Evolutionary conservation across 1,140 invertebrate species (phyloP), one percentile per base, ranked within the genome.

Genomic region (Pogonognathellus flavescens): DNA sequence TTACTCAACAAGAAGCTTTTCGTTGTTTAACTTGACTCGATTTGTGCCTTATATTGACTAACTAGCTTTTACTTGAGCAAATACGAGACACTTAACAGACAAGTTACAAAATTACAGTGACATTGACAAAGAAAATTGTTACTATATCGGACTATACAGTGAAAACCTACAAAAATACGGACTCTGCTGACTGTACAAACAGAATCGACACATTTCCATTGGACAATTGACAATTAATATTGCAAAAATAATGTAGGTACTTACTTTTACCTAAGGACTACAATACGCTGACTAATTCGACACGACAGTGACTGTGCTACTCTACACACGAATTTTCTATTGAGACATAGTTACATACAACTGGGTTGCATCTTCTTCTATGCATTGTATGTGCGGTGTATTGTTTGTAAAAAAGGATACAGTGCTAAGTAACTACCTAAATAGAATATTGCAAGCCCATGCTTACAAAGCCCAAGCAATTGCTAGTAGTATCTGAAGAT

Each of bases 181-280:
- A 41, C 31, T 55, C 20, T 25, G 16, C 16, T 18, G 62, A 66
- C 62, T 25, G 25, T 66, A 66, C 22, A 8, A 3, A 25, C 62
- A 20, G 2, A 41, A 41, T 41, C 31, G 53, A 55, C 53, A 55
- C 53, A 55, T 55, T 55, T 55, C 25, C 25, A 25, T 66, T 66
- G 62, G 62, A 66, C 62, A 6, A 66, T 66, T 66, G 62, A 66
- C 62, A 66, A 66, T 66, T 66, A 66, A 25, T 66, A 25, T 13
- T 22, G n/a, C n/a, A n/a, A n/a, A n/a, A n/a, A n/a, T n/a, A n/a
- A n/a, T n/a, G n/a, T n/a, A n/a, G n/a, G n/a, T n/a, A n/a, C n/a
- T n/a, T n/a, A n/a, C n/a, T 66, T 66, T 13, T 18, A 66, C 62
- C 25, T 0, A 6, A 25, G 31, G 31, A 41, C 31, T 22, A 66